phyloP scores from a whole-genome alignment of 2,888 invertebrate species.

The Reticulitermes lucifugus region DNA sequence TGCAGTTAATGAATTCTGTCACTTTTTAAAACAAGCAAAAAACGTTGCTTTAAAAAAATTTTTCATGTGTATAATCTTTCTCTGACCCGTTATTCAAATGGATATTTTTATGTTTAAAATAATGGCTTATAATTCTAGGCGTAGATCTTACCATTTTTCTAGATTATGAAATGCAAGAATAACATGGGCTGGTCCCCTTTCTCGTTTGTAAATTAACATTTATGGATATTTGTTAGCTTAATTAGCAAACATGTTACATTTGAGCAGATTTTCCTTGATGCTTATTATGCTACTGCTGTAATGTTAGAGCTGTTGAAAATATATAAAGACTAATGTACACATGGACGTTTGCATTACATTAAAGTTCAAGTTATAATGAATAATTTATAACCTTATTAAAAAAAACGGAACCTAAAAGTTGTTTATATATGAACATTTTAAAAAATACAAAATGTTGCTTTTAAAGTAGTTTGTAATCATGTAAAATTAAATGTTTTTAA shows the following conservation, averaged over 20 bases:
- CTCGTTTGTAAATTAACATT: conserved; percentile 21
- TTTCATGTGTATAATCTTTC: background rate
- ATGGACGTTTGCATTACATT: conserved; percentile 37
- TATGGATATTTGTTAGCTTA: conserved; percentile 16
- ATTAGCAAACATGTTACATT: conserved; percentile 33
- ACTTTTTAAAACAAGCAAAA: background rate
- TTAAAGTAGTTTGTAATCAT: conserved; percentile 36
- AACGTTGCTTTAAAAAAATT: conserved; percentile 11
- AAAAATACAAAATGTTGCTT: conserved; percentile 34
- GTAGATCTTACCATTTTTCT: conserved; percentile 17
- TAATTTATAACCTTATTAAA: conserved; percentile 40
- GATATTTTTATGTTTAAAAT: conserved; percentile 8
- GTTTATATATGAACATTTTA: conserved; percentile 34
- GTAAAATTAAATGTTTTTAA: conserved; percentile 31
- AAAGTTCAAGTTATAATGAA: conserved; percentile 32
- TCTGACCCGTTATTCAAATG: conserved; percentile 33
- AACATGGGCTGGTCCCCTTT: conserved; percentile 35
- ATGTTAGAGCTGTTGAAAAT: conserved; percentile 26
- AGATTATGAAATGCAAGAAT: background rate
- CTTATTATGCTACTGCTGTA: conserved; percentile 31
- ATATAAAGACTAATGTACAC: conserved; percentile 28
- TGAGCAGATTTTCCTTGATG: conserved; percentile 25
- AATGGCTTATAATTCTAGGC: conserved; percentile 24
- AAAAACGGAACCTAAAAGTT: conserved; percentile 33
- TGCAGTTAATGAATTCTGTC: background rate